Conservation (phyloP, 2,888 invertebrate species). For the Diarsia mendica region DNA sequence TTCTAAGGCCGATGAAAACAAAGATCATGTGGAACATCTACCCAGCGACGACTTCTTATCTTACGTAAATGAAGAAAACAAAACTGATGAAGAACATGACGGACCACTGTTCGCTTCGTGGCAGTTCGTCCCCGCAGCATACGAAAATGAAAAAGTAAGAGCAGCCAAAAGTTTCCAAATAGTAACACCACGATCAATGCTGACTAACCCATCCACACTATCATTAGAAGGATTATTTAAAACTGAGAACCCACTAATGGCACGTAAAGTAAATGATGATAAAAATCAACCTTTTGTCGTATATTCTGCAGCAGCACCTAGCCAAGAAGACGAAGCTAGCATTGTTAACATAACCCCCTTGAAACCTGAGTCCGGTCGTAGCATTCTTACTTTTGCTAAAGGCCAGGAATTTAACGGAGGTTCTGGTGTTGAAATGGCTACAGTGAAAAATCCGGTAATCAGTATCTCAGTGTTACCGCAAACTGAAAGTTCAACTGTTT, state of each 20-base stretch:
- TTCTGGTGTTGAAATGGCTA: conserved; percentile 72
- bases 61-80: conserved; percentile 84
- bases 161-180: conserved; percentile 80
- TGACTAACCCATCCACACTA: conserved; percentile 91
- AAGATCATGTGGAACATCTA: conserved; percentile 76
- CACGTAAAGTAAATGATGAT: conserved; percentile 74
- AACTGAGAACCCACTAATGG: conserved; percentile 84
- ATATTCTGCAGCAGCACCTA: conserved; percentile 83
- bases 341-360: conserved; percentile 80
- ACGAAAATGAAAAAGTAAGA: conserved; percentile 82
- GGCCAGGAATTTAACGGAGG: conserved; percentile 84
- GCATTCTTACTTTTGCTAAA: conserved; percentile 83
- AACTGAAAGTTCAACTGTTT: conserved; percentile 59
- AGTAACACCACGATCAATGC: conserved; percentile 81
- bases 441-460: conserved; percentile 74
- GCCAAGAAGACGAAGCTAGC: conserved; percentile 78
- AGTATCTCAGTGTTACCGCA: conserved; percentile 75
- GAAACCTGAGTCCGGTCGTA: conserved; percentile 80
- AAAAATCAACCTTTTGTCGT: conserved; percentile 85
- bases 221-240: conserved; percentile 92
- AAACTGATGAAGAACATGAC: conserved; percentile 74
- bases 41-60: conserved; percentile 81
- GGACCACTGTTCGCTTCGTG: conserved; percentile 76
- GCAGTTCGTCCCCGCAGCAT: conserved; percentile 88
- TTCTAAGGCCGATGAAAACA: conserved; percentile 59